A percentile compares a stretch with the other conserved stretches of the same genome.
phyloP scores from a whole-genome alignment of 1,140 invertebrate genomes.

The Bursaphelenchus mucronatus region DNA sequence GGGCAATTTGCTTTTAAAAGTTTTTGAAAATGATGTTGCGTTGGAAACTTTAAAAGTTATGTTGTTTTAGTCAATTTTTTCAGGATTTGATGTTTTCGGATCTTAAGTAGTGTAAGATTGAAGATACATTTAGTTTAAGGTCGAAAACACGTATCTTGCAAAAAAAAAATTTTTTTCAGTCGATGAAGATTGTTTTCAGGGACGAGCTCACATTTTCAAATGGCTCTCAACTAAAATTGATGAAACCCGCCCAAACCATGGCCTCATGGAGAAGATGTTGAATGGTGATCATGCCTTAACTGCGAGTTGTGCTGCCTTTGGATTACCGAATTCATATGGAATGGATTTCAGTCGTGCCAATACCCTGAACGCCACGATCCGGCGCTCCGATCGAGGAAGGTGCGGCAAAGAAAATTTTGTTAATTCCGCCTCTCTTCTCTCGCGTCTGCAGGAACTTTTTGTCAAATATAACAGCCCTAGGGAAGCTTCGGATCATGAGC shows the following conservation, averaged over 20 bases:
- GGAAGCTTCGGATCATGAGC: background rate
- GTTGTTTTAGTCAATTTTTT: too few species aligned
- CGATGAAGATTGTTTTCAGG: slow-evolving; percentile 8
- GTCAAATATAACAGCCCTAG: background rate
- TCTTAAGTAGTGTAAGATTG: too few species aligned
- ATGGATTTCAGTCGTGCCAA: slow-evolving; percentile 1
- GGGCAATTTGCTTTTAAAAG: background rate
- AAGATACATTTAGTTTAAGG: too few species aligned
- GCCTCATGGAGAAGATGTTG: slow-evolving; percentile 4
- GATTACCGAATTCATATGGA: background rate
- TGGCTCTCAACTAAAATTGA: slow-evolving; percentile 5
- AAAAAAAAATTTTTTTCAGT: background rate
- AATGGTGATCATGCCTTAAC: background rate
- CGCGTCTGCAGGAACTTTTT: background rate
- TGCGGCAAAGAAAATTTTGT: slow-evolving; percentile 2
- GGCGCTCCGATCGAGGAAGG: slow-evolving; percentile 15
- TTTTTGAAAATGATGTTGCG: background rate
- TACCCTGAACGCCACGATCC: slow-evolving; percentile 17
- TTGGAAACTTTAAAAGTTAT: background rate
- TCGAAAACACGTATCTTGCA: too few species aligned
- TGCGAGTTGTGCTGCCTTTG: background rate
- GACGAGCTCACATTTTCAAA: slow-evolving; percentile 24
- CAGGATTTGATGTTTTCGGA: too few species aligned
- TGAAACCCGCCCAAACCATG: background rate
- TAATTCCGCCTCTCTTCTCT: background rate